A percentile compares a stretch with the other conserved stretches of the same genome.
phyloP scores from a whole-genome alignment of 1,140 invertebrate species.

The Drosophila athabasca region DNA sequence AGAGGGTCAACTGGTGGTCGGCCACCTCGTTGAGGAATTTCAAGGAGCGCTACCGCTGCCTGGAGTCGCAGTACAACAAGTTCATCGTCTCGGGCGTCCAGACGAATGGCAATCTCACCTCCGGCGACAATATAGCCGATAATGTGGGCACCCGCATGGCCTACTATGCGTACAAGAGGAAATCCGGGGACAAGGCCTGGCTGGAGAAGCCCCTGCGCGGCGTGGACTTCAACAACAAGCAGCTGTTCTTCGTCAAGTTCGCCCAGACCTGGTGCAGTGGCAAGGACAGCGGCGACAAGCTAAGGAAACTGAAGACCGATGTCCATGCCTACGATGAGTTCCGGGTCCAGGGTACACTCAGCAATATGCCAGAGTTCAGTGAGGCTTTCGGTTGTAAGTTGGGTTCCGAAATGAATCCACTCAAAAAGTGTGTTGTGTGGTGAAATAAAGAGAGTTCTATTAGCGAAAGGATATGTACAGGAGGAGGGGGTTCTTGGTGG shows the following conservation, averaged over 20 bases:
- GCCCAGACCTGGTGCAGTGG: conserved; percentile 85
- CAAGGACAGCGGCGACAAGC: conserved; percentile 83
- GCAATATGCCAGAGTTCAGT: conserved; percentile 88
- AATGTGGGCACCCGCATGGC: conserved; percentile 94
- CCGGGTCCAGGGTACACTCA: conserved; percentile 87
- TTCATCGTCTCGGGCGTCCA: conserved; percentile 80
- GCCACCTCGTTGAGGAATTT: conserved; percentile 87
- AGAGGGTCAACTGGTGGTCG: conserved; percentile 93
- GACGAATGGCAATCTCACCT: conserved; percentile 90
- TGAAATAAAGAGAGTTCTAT: conserved; percentile 42
- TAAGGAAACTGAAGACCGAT: conserved; percentile 64
- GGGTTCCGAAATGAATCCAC: conserved; percentile 88
- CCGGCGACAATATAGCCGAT: conserved; percentile 96
- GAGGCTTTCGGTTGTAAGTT: conserved; percentile 86
- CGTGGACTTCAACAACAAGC: conserved; percentile 85
- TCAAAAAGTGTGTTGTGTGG: conserved; percentile 86
- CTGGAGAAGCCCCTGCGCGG: conserved; percentile 84
- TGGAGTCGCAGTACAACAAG: conserved; percentile 92
- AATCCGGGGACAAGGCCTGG: conserved; percentile 81
- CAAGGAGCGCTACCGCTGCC: conserved; percentile 91
- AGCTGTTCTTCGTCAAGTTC: conserved; percentile 86
- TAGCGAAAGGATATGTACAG: neutral
- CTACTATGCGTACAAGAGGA: conserved; percentile 86
- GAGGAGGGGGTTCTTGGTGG: neutral
- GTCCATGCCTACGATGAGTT: conserved; percentile 84